A percentile compares a stretch with the other conserved stretches of the same genome.
These are phyloP conservation scores for Salvelinus namaycush DNA, from an alignment of 2,113 vertebrate species.

Conservation along the genomic window DNA sequence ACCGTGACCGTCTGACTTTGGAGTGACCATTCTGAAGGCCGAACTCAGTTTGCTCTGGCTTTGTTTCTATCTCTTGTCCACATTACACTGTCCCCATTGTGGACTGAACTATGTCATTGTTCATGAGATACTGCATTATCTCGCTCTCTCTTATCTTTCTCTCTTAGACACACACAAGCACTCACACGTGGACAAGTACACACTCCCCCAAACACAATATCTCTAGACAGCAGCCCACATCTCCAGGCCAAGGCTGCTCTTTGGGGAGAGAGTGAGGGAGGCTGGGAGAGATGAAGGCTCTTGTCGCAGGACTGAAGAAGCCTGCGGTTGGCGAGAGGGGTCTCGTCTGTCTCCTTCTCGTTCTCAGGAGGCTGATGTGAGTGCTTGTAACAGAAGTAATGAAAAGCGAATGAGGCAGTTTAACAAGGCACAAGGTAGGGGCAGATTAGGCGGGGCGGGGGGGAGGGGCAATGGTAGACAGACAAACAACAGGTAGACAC, in stretches of 20 bases:
- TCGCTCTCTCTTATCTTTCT: neutral
- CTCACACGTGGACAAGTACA: neutral
- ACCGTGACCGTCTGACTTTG: too few species aligned
- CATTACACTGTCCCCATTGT: too few species aligned
- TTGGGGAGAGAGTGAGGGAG: neutral
- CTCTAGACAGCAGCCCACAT: neutral
- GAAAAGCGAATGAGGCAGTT: neutral
- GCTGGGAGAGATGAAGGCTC: neutral
- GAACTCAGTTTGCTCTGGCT: too few species aligned
- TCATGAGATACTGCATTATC: neutral
- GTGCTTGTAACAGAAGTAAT: neutral
- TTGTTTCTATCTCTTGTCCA: too few species aligned
- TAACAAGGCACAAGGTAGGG: neutral
- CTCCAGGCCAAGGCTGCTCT: neutral
- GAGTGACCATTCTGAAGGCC: too few species aligned
- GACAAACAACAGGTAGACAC: conserved; percentile 1
- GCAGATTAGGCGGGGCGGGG: neutral
- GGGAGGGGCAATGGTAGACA: conserved; percentile 6
- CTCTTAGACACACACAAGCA: neutral
- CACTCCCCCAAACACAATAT: neutral
- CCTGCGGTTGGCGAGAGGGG: neutral
- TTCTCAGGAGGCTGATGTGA: neutral
- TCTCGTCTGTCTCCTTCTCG: neutral
- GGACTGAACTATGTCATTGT: too few species aligned
- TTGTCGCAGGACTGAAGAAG: neutral